Evolutionary conservation across 1,140 invertebrate genomes (phyloP), one percentile per base, ranked within the genome.

Genomic region (Laupala kohalensis): DNA sequence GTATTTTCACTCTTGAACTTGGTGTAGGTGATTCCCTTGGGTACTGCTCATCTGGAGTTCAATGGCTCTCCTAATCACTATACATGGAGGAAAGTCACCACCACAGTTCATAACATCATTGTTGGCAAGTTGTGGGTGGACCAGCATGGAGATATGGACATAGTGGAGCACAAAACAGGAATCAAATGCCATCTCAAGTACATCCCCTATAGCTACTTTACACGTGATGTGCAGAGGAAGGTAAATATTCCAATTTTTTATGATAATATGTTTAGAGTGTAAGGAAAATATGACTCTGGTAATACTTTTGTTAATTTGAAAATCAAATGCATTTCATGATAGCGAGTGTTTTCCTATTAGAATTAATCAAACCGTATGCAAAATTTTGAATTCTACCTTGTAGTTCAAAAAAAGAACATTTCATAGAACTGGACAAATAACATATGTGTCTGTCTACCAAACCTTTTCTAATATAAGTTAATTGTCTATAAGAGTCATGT

Each of bases 111-210:
- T 83, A 99, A 99, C 82, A 99, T 99, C 74, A 99, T 99, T 75
- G 96, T 99, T 53, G 98, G 98, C 69, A 96, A 96, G 83, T 86
- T 99, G 72, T 99, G 98, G 98, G 95, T 99, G 19, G 98, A 99
- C 84, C 95, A 99, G 80, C 94, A 97, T 79, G 98, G 97, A 30
- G 97, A 99, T 79, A 98, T 98, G 95, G 95, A 98, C 78, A 98
- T 99, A 74, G 86, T 88, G 27, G 96, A 97, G 82, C 89, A 93
- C 73, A 89, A 88, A 66, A 88, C 88, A 64, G 95, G 95, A 69
- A 92, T 97, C 77, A 95, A 93, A 79, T 98, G 96, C 81, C 92
- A 95, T 80, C 85, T 99, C 25, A 99, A 97, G 79, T 97, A 94
- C 80, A 90, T 95, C 77, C 94, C 96, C 12, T 99, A 99, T 81